Percentiles rank a stretch among this genome's conserved stretches.
phyloP scores from a whole-genome alignment of 2,888 invertebrate genomes.

The Diadegma fenestrale region DNA sequence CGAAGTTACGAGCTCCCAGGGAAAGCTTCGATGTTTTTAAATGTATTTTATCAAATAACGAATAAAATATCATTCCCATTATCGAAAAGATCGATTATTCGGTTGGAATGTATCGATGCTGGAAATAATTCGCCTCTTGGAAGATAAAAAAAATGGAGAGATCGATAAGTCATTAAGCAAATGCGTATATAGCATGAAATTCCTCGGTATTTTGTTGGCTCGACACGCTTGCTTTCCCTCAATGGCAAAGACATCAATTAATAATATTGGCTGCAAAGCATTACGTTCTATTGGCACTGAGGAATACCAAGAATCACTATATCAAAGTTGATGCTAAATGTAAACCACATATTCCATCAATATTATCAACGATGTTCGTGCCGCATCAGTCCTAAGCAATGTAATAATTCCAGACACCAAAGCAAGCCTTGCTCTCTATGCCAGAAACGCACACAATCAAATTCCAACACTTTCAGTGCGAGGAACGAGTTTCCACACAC shows the following conservation, averaged over 20 bases:
- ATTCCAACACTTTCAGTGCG: slow-evolving; percentile 50
- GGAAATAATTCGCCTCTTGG: not conserved
- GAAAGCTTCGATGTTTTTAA: too few species aligned
- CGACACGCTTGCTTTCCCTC: not conserved
- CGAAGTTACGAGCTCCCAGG: too few species aligned
- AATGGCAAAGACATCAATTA: slow-evolving; percentile 64
- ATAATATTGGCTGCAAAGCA: slow-evolving; percentile 69
- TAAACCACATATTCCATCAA: not conserved
- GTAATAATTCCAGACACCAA: slow-evolving; percentile 19
- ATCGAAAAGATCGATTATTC: not conserved
- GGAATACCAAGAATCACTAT: slow-evolving; percentile 41
- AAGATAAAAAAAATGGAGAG: not conserved
- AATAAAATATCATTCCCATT: not conserved
- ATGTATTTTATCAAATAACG: not conserved
- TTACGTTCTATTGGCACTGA: slow-evolving; percentile 55
- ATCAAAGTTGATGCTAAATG: slow-evolving; percentile 40
- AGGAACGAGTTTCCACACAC: slow-evolving; percentile 3
- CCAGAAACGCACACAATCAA: slow-evolving; percentile 40
- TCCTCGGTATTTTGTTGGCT: not conserved
- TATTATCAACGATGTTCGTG: slow-evolving; percentile 13
- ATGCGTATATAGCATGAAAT: not conserved
- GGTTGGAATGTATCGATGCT: not conserved
- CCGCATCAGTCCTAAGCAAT: slow-evolving; percentile 17
- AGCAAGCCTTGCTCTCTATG: slow-evolving; percentile 1
- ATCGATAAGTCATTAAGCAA: not conserved